Evolutionary conservation across 2,888 invertebrate genomes (phyloP).

Genomic region (Iselma pallidipennis): DNA sequence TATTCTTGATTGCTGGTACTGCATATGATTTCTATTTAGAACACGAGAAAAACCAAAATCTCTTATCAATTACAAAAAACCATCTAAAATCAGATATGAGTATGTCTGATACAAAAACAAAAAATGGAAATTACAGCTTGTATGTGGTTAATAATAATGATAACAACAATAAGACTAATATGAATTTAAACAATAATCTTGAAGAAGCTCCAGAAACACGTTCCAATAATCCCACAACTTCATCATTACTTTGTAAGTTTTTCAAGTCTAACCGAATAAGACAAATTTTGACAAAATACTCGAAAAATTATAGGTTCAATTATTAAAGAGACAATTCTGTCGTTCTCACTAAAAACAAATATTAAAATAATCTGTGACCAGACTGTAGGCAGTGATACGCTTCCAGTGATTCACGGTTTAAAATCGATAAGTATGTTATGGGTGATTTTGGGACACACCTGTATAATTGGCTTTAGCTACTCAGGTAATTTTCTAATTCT

Average conservation of each 20-base stretch:
- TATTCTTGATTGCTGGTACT: slow-evolving; percentile 69
- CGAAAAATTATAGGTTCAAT: slow-evolving; percentile 63
- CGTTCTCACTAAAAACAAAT: slow-evolving; percentile 79
- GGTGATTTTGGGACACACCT: slow-evolving; percentile 73
- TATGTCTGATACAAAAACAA: slow-evolving; percentile 50
- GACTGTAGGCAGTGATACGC: slow-evolving; percentile 77
- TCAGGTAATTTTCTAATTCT: no score
- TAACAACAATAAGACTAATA: slow-evolving; percentile 23
- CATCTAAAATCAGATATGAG: slow-evolving; percentile 46
- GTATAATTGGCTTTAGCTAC: slow-evolving; percentile 82
- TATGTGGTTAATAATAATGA: slow-evolving; percentile 50
- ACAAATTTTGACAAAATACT: no score
- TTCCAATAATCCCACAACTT: not conserved
- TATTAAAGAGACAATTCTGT: slow-evolving; percentile 70
- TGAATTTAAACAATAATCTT: slow-evolving; percentile 26
- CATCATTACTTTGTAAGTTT: not conserved
- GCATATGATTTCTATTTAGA: slow-evolving; percentile 71
- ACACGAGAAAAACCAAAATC: slow-evolving; percentile 56
- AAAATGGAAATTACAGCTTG: slow-evolving; percentile 48
- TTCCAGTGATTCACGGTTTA: slow-evolving; percentile 70
- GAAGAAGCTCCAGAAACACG: slow-evolving; percentile 21
- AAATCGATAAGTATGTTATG: slow-evolving; percentile 68
- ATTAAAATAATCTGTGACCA: slow-evolving; percentile 80
- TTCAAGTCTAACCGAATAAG: no score
- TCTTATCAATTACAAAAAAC: slow-evolving; percentile 32